These are phyloP conservation scores for Aptenodytes forsteri DNA, from an alignment of 2,113 vertebrate genomes.

Conservation along the genomic window DNA sequence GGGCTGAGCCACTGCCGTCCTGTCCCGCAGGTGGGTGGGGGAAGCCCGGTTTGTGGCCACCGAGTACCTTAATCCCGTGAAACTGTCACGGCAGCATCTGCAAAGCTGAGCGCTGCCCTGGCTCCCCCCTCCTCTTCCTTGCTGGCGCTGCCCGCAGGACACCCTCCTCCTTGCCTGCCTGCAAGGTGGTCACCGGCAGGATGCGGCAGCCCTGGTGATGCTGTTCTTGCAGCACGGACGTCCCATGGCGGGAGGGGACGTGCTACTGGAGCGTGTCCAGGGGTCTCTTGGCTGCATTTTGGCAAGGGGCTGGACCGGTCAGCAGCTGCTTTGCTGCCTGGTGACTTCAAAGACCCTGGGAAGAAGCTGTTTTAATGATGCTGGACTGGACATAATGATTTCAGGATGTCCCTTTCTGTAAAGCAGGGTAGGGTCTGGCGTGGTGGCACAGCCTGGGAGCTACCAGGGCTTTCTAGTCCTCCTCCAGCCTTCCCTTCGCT, in stretches of 20 bases:
- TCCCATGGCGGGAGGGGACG: rapidly evolving
- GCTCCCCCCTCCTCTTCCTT: neutral
- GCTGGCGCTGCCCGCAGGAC: neutral
- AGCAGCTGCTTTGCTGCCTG: neutral
- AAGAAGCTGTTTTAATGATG: neutral
- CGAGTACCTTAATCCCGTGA: neutral
- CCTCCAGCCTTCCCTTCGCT: neutral
- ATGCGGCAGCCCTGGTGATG: rapidly evolving
- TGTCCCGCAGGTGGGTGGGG: constrained; percentile 68
- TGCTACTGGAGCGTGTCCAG: rapidly evolving
- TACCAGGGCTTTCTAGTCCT: neutral
- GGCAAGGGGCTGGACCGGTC: neutral
- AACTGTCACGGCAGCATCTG: neutral
- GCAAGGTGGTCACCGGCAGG: neutral
- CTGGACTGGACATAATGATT: neutral
- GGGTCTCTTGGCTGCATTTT: neutral
- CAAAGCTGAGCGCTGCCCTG: neutral
- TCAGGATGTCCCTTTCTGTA: neutral
- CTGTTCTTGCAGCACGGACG: rapidly evolving
- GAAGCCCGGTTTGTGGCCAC: constrained; percentile 38
- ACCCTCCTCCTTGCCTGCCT: neutral
- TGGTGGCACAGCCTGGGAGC: neutral
- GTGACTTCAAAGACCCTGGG: neutral
- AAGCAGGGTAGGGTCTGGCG: neutral
- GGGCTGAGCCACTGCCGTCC: constrained; percentile 67